Evolutionary conservation across 2,113 vertebrate species (phyloP), one percentile per base, ranked within the genome.

Genomic region (Gracilinanus agilis): DNA sequence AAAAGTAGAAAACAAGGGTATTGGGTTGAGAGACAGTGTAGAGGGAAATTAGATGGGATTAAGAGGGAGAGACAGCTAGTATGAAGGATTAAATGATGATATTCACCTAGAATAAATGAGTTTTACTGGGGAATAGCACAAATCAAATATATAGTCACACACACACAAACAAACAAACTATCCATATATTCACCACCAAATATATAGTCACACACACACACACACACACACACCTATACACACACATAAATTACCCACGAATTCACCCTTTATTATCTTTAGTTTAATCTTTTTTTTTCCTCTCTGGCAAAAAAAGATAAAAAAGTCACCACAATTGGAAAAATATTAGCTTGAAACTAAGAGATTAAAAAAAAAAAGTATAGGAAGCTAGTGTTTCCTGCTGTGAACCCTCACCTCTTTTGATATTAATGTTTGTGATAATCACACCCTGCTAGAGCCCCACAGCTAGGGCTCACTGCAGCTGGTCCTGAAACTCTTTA

Each of bases 361-460:
- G 96, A 95, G 96, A 96, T 97, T 97, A n/a, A 97, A 97, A 97
- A 93, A 95, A 93, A 92, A 93, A 92, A 92, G 90, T 55, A 27
- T 53, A 94, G 93, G 97, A 97, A 97, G 94, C 90, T 54, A 97
- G 97, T 95, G 94, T 91, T 96, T 96, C 95, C 67, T 96, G 89
- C 40, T 0, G 94, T 93, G 90, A 93, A 97, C 91, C 97, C 97
- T 97, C 89, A 96, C 97, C 97, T 96, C 95, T 97, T 89, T 54
- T 0, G 92, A 92, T 97, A 97, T 97, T 96, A 98, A 97, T 96
- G 92, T 34, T 90, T 12, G 92, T 96, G 97, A 98, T 97, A 96
- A 97, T 96, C 97, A 93, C 0, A 0, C 89, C 53, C 96, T 91
- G 93, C 96, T 96, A 97, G 97, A 96, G 96, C 95, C 96, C 89